Evolutionary conservation across 1,140 invertebrate genomes (phyloP).

Genomic region (Dendrolimus kikuchii): DNA sequence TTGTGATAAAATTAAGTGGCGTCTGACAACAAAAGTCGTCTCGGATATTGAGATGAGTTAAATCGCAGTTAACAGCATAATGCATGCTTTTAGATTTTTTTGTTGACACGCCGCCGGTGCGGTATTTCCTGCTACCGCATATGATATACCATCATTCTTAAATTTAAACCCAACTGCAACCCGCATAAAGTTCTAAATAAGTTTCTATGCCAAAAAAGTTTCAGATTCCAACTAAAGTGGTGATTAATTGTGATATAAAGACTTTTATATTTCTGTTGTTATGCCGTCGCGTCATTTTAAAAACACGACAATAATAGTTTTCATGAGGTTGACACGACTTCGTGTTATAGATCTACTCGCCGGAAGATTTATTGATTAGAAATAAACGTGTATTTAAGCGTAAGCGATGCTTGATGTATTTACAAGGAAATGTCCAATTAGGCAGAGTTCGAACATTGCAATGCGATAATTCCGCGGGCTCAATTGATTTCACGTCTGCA

Average conservation of each 20-base stretch:
- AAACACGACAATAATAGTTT: slow-evolving; percentile 29
- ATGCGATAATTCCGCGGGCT: slow-evolving; percentile 66
- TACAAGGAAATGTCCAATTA: slow-evolving; percentile 65
- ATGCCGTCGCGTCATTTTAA: slow-evolving; percentile 53
- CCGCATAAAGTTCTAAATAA: slow-evolving; percentile 26
- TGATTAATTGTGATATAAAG: slow-evolving; percentile 69
- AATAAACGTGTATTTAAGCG: too few relatives aligned
- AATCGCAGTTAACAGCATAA: slow-evolving; percentile 66
- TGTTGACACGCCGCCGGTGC: slow-evolving; percentile 50
- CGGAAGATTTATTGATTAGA: too few relatives aligned
- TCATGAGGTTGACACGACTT: not conserved
- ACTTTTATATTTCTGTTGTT: slow-evolving; percentile 63
- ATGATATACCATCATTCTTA: slow-evolving; percentile 13
- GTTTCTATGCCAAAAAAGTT: slow-evolving; percentile 16
- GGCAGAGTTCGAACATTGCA: slow-evolving; percentile 51
- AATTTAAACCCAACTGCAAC: slow-evolving; percentile 17
- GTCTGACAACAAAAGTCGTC: slow-evolving; percentile 46
- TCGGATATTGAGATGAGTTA: slow-evolving; percentile 65
- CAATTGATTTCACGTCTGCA: slow-evolving; percentile 64
- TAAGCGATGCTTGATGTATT: not conserved
- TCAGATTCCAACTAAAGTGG: slow-evolving; percentile 48
- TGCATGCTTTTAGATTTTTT: slow-evolving; percentile 64
- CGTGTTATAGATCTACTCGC: not conserved
- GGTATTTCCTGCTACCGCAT: slow-evolving; percentile 62
- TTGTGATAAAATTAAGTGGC: slow-evolving; percentile 53